Evolutionary conservation across 2,888 invertebrate genomes (phyloP).

Genomic region (Drosophila borealis): DNA sequence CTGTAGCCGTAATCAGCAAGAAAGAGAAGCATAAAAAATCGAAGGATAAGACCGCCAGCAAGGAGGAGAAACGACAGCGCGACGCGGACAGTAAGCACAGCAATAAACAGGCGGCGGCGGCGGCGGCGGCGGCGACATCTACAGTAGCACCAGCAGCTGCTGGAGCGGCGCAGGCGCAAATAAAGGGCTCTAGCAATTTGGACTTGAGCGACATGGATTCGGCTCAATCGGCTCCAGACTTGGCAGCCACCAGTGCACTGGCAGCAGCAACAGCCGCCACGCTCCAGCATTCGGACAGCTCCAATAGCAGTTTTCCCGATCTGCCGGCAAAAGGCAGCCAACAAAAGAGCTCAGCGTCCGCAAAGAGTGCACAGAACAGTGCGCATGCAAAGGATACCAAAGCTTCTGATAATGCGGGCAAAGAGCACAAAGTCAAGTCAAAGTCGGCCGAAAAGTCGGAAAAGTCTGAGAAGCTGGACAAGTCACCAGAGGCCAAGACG

Average conservation of each 20-base stretch:
- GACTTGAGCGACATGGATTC: slow-evolving; percentile 82
- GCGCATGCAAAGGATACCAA: slow-evolving; percentile 43
- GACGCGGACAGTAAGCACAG: slow-evolving; percentile 45
- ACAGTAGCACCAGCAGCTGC: slow-evolving; percentile 8
- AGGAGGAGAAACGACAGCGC: slow-evolving; percentile 76
- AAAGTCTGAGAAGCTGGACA: slow-evolving; percentile 86
- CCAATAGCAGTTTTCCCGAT: slow-evolving; percentile 85
- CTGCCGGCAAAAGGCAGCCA: slow-evolving; percentile 62
- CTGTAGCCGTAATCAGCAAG: slow-evolving; percentile 44
- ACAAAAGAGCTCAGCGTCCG: slow-evolving; percentile 35
- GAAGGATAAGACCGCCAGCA: slow-evolving; percentile 71
- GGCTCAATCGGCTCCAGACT: slow-evolving; percentile 75
- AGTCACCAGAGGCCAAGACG: slow-evolving; percentile 77
- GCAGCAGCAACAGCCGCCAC: slow-evolving; percentile 62
- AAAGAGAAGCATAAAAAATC: slow-evolving; percentile 78
- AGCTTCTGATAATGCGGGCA: slow-evolving; percentile 18
- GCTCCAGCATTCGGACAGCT: slow-evolving; percentile 82
- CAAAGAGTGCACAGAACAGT: slow-evolving; percentile 37
- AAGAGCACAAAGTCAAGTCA: slow-evolving; percentile 64
- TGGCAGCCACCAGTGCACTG: slow-evolving; percentile 65
- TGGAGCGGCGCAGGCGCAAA: slow-evolving; percentile 28
- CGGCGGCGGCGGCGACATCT: slow-evolving; percentile 2
- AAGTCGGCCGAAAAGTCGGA: slow-evolving; percentile 85
- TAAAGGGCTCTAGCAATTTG: slow-evolving; percentile 66
- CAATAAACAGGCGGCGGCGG: slow-evolving; percentile 36